Base-by-base conservation (phyloP, 2,113 vertebrate genomes). In the Indicator indicator region DNA sequence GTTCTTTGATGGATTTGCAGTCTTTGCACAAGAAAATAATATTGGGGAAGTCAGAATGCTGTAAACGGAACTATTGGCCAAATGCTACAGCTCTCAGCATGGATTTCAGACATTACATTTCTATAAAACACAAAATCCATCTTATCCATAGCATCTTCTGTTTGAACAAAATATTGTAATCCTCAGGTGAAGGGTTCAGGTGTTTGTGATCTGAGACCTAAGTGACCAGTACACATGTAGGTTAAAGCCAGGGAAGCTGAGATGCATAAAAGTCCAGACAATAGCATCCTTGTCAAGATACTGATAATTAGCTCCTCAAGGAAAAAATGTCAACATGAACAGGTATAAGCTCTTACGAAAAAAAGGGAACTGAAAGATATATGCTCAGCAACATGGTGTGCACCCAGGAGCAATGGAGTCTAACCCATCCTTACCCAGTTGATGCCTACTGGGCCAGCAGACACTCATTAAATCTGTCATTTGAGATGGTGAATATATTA, bases 151-250 rank as follows among this genome's bases (percentile, higher is more conserved):
- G 9, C 33, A 27, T 18, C 12, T 46, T 93, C 32, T 52, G 27
- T 46, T 90, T 73, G 32, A 68, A 63, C 16, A 73, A 68, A 93
- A 64, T 40, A 26, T 11, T 30, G 12, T 50, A 79, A 83, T 17
- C 30, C 12, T 62, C 15, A n/a, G 26, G 11, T 1, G 4, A 63
- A 7, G 6, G 55, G 33, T 74, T 74, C 54, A 28, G 24, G 21
- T 83, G 9, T 27, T 56, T 74, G 21, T 14, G 18, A 12, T 44
- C 40, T 27, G 33, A 55, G 19, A 50, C 5, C 11, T 64, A 32
- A 0, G 1, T 32, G n/a, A 67, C 28, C 20, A 42, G 54, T 16
- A 54, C 16, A 1, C 30, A 50, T 1, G 1, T 28, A 72, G n/a
- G 6, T 5, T 55, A 78, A 83, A 83, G 26, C 32, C 17, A 50